Evolutionary conservation across 2,888 invertebrate species (phyloP).

Genomic region (Xanthia icteritia): DNA sequence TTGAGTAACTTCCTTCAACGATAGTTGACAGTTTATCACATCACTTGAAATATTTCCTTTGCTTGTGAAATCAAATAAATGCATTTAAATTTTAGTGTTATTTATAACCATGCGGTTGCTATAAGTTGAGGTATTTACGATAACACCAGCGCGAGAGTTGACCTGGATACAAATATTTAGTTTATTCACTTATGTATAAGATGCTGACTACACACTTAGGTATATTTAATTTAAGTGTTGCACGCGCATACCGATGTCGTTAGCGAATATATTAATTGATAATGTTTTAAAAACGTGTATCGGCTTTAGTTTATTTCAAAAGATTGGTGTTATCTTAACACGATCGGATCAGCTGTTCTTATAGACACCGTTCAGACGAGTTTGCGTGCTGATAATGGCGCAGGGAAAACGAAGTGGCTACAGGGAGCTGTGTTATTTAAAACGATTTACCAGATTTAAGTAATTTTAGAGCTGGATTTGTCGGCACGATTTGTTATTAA

Average conservation of each 20-base stretch:
- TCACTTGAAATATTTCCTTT: constrained; percentile 47
- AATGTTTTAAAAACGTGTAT: constrained; percentile 21
- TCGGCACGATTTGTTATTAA: neutral
- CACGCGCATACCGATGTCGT: constrained; percentile 39
- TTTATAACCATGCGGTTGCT: constrained; percentile 45
- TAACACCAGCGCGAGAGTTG: constrained; percentile 54
- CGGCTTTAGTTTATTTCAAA: constrained; percentile 15
- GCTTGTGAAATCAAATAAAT: constrained; percentile 49
- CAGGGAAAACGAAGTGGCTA: constrained; percentile 41
- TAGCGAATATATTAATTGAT: constrained; percentile 32
- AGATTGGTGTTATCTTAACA: constrained; percentile 19
- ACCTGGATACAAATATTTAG: constrained; percentile 62
- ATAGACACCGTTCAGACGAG: constrained; percentile 71
- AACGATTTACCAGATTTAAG: constrained; percentile 33
- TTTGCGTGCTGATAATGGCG: constrained; percentile 75
- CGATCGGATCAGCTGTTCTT: constrained; percentile 69
- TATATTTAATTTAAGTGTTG: constrained; percentile 49
- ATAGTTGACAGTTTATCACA: constrained; percentile 55
- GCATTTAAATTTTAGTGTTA: constrained; percentile 52
- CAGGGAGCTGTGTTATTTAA: constrained; percentile 46
- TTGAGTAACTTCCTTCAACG: constrained; percentile 73
- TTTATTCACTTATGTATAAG: constrained; percentile 44
- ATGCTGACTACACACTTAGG: constrained; percentile 57
- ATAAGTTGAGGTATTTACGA: constrained; percentile 57
- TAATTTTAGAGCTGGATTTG: constrained; percentile 5